These are phyloP conservation scores for Lasioglossum marginatum DNA, from an alignment of 2,888 invertebrate genomes.

Conservation along the genomic window DNA sequence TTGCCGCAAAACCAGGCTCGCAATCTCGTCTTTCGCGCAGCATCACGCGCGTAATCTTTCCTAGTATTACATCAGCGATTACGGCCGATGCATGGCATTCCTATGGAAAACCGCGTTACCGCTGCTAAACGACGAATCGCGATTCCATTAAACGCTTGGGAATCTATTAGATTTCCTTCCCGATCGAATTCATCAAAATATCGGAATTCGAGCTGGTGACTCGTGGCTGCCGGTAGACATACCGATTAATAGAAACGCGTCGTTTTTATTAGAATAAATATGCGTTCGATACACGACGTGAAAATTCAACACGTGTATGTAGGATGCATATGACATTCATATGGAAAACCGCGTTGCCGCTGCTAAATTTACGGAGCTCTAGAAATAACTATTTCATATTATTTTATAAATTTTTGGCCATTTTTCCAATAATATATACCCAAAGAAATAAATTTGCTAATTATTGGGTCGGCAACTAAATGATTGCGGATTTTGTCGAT, in stretches of 20 bases:
- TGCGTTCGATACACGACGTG: neutral
- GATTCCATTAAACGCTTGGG: conserved; percentile 69
- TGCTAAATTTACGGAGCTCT: too few relatives aligned
- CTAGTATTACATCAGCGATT: conserved; percentile 1
- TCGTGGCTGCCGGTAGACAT: neutral
- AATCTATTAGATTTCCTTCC: too few relatives aligned
- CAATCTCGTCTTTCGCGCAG: conserved; percentile 30
- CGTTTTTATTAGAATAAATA: neutral
- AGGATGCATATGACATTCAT: neutral
- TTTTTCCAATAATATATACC: too few relatives aligned
- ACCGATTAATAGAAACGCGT: neutral
- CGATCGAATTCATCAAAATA: neutral
- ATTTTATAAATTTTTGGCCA: too few relatives aligned
- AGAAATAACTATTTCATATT: too few relatives aligned
- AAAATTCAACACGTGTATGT: too few relatives aligned
- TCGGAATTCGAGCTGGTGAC: neutral
- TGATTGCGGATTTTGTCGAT: too few relatives aligned
- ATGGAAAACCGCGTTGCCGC: neutral
- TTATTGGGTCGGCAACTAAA: too few relatives aligned
- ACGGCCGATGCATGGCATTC: neutral
- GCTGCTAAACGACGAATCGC: conserved; percentile 62
- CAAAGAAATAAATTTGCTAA: too few relatives aligned
- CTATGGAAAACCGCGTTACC: neutral
- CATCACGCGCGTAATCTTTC: conserved; percentile 25
- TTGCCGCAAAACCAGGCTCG: conserved; percentile 18